Evolutionary conservation across 1,140 invertebrate species (phyloP), one percentile per base, ranked within the genome.

Genomic region (Battus philenor): DNA sequence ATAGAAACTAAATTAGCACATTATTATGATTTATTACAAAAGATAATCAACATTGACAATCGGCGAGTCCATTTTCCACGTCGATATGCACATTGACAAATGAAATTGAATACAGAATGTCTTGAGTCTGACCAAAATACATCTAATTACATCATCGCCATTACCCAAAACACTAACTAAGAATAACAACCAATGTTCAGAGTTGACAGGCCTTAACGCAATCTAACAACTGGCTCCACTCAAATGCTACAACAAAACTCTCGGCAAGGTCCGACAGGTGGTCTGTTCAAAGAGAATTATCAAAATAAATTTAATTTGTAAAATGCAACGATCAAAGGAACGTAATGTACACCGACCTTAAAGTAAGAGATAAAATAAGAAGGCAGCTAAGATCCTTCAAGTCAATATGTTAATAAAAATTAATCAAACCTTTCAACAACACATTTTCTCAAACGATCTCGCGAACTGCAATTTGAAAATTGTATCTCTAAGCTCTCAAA

Each of bases 1-100:
- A 39, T 41, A 41, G 24, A 41, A 41, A 41, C 38, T 41, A 41
- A 41, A 41, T 10, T 41, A 12, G 24, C 38, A 30, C 27, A 30
- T 10, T 15, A 16, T 27, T 41, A 41, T 15, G 13, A 41, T 41
- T 41, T 41, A 20, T 34, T 20, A 18, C 2, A 4, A 20, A 20
- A 38, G 15, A 24, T 11, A 24, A n/a, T n/a, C 13, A 41, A 41
- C 22, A 27, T 6, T 41, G 13, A 41, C 38, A 41, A 26, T 26
- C 12, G 16, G 1, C 10, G 12, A 13, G 15, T 41, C 38, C 38
- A 41, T 41, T 41, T 41, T 41, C 38, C 38, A 41, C 38, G 38
- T 8, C 38, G 38, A 24, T 27, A 17, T 6, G 9, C 15, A 8
- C 29, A 22, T 26, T 41, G 8, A 41, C 38, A 29, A 16, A 10